Evolutionary conservation across 2,888 invertebrate species (phyloP).

Genomic region (Synergus japonicus): DNA sequence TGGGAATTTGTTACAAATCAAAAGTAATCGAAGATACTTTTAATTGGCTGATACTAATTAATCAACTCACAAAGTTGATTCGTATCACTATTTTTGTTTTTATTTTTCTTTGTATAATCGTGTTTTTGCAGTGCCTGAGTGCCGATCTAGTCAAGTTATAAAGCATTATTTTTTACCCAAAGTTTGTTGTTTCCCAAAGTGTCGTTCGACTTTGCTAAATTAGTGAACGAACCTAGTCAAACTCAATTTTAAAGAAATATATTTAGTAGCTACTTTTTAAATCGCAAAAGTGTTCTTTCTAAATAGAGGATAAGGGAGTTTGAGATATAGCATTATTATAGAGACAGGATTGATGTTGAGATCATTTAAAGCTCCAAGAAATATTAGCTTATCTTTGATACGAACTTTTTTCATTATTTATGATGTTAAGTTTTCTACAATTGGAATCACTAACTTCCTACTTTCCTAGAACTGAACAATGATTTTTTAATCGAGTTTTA

Average conservation of each 20-base stretch:
- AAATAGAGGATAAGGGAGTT: neutral
- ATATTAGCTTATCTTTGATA: slow-evolving; percentile 14
- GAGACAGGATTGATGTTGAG: neutral
- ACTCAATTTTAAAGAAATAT: slow-evolving; percentile 1
- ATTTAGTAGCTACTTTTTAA: slow-evolving; percentile 6
- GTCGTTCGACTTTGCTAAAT: slow-evolving; percentile 2
- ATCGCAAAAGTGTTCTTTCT: neutral
- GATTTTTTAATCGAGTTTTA: neutral
- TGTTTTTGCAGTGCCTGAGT: slow-evolving; percentile 45
- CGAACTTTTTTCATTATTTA: slow-evolving; percentile 15
- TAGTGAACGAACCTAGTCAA: slow-evolving; percentile 17
- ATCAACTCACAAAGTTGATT: slow-evolving; percentile 17
- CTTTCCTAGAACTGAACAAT: neutral
- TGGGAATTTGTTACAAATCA: neutral
- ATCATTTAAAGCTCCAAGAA: slow-evolving; percentile 3
- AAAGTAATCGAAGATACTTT: neutral
- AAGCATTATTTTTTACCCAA: slow-evolving; percentile 53
- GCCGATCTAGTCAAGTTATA: slow-evolving; percentile 59
- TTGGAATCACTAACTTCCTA: neutral
- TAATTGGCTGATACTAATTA: neutral
- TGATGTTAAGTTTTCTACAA: slow-evolving; percentile 30
- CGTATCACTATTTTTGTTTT: slow-evolving; percentile 42
- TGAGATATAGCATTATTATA: neutral
- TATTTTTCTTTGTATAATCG: slow-evolving; percentile 44
- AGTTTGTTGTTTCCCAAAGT: slow-evolving; percentile 53